Evolutionary conservation across 1,140 invertebrate genomes (phyloP), one percentile per base, ranked within the genome.

Genomic region (Coelopa frigida): DNA sequence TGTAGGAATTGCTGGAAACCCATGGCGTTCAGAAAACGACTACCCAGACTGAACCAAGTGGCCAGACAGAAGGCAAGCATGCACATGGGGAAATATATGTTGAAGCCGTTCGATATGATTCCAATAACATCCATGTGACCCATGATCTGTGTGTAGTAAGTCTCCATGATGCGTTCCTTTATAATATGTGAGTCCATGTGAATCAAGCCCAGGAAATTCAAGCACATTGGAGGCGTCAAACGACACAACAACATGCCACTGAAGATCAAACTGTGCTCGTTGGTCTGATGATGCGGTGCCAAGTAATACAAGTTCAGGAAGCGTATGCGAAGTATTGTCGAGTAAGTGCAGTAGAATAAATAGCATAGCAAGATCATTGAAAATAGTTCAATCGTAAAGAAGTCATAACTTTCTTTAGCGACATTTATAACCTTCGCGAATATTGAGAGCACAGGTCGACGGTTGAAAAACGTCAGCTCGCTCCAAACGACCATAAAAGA

Each of bases 61-160:
- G 91, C 88, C 46, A 94, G 68, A 65, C 94, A 97, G 54, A 99
- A 84, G 44, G 91, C 76, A 29, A 98, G 42, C 65, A 99, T 95
- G 38, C 88, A 80, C 78, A 98, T 98, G 0, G 97, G 97, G 71
- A 99, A 97, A 68, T 99, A 99, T 31, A 99, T 87, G 72, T 99
- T 98, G 72, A 99, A 98, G 17, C 96, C 95, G 72, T 97, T 88
- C 3, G 94, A 92, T 49, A 99, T 90, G 44, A 99, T 91, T 8
- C 89, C 85, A 44, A 99, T 85, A 0, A 99, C 91, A 74, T 99
- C 94, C 93, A 99, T 94, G 63, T 98, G 95, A 17, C 96, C 96
- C 95, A 99, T 99, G 50, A 99, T 87, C 87, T 94, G 68, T n/a
- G 67, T 70, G 42, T 69, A 70, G 22, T 60, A 58, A 3, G 61